A percentile compares a stretch with the other conserved stretches of the same genome.
These are phyloP conservation scores for Cherax destructor DNA, from an alignment of 1,140 invertebrate genomes.

Conservation along the genomic window DNA sequence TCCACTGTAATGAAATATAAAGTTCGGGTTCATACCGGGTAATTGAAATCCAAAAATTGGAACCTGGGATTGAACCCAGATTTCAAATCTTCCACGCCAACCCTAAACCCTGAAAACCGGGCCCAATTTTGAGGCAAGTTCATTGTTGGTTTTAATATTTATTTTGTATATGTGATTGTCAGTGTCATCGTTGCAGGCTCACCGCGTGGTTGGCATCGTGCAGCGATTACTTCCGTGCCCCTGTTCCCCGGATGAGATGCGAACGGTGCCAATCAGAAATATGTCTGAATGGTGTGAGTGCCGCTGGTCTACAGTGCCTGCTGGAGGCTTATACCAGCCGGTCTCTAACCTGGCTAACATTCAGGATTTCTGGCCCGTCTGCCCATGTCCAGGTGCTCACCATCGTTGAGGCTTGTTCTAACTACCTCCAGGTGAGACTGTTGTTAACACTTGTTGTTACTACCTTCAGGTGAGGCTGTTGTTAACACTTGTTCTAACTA, in stretches of 20 bases:
- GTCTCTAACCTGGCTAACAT: conserved; percentile 82
- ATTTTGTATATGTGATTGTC: no score
- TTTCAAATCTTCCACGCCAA: no score
- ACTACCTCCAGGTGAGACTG: conserved; percentile 75
- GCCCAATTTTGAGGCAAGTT: no score
- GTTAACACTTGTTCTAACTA: conserved; percentile 80
- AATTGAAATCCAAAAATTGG: no score
- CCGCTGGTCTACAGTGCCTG: conserved; percentile 80
- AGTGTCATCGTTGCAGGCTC: conserved; percentile 77
- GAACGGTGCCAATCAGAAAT: conserved; percentile 82
- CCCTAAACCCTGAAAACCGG: no score
- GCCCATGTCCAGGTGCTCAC: conserved; percentile 83
- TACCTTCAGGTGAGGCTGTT: conserved; percentile 75
- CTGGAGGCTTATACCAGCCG: conserved; percentile 83
- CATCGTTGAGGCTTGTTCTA: conserved; percentile 82
- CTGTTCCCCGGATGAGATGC: conserved; percentile 86
- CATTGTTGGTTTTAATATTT: no score
- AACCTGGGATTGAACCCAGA: no score
- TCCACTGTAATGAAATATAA: no score
- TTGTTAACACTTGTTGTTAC: conserved; percentile 77
- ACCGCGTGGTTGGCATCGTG: conserved; percentile 85
- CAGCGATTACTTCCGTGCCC: conserved; percentile 85
- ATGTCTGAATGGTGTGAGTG: conserved; percentile 80
- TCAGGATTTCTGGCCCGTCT: conserved; percentile 83
- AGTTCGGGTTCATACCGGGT: no score